Evolutionary conservation across 2,888 invertebrate genomes (phyloP).

Genomic region (Eristalinus sepulchralis): DNA sequence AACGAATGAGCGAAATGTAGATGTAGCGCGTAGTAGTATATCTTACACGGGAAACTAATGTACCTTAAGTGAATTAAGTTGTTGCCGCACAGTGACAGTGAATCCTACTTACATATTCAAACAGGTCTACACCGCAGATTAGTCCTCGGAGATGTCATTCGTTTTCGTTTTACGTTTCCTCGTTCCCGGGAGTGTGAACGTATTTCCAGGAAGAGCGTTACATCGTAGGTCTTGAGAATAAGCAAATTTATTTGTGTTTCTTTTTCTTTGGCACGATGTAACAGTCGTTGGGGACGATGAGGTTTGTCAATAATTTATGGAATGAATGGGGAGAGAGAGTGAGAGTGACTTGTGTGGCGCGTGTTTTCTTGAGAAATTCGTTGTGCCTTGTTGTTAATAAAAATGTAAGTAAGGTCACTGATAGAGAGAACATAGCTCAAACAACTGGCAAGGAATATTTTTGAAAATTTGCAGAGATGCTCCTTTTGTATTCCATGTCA

Average conservation of each 20-base stretch:
- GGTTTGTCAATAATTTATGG: not conserved
- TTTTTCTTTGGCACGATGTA: not conserved
- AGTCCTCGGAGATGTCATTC: constrained; percentile 67
- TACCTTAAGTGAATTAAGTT: constrained; percentile 70
- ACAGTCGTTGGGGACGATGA: not conserved
- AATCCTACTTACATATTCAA: constrained; percentile 69
- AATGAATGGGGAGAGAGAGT: too few relatives aligned
- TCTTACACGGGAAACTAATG: constrained; percentile 58
- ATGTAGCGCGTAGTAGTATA: not conserved
- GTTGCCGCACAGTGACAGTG: constrained; percentile 63
- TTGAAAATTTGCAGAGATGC: too few relatives aligned
- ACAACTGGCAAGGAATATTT: too few relatives aligned
- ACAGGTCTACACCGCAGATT: constrained; percentile 63
- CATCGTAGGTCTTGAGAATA: not conserved
- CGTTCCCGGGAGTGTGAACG: not conserved
- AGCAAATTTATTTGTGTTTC: not conserved
- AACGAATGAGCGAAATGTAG: not conserved
- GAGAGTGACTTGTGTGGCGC: not conserved
- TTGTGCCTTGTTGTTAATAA: too few relatives aligned
- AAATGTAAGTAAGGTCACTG: too few relatives aligned
- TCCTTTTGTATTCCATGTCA: too few relatives aligned
- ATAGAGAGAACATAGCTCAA: too few relatives aligned
- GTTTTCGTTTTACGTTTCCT: constrained; percentile 53
- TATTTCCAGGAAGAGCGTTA: not conserved
- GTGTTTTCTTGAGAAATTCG: not conserved